Evolutionary conservation across 2,888 invertebrate genomes (phyloP).

Genomic region (Rhogogaster chlorosoma): DNA sequence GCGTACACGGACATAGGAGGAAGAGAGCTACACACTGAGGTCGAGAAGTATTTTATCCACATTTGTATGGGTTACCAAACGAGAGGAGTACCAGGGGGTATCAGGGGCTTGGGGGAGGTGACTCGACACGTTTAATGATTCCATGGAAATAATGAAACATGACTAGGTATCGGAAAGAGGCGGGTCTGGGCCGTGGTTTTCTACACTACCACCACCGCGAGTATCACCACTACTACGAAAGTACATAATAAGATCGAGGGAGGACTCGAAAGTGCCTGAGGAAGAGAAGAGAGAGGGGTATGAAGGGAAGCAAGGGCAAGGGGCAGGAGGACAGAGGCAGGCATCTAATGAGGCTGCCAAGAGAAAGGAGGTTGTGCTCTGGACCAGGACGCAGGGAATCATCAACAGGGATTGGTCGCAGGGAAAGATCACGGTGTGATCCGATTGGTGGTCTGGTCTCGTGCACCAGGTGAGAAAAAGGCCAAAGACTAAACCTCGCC

Average conservation of each 20-base stretch:
- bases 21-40: not conserved
- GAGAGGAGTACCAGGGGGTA: conserved; percentile 27
- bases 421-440: conserved; percentile 60
- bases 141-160: conserved; percentile 74
- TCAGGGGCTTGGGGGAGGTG: conserved; percentile 59
- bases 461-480: conserved; percentile 62
- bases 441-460: conserved; percentile 59
- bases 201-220: conserved; percentile 3
- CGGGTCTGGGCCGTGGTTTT: conserved; percentile 54
- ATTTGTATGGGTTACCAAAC: conserved; percentile 45
- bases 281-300: conserved; percentile 47
- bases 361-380: conserved; percentile 69
- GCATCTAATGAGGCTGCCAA: conserved; percentile 52
- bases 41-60: conserved; percentile 5
- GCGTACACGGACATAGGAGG: conserved; percentile 13
- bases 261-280: conserved; percentile 51
- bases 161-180: conserved; percentile 72
- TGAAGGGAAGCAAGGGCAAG: conserved; percentile 50
- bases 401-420: conserved; percentile 71
- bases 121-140: conserved; percentile 71
- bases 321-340: conserved; percentile 15
- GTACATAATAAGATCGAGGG: conserved; percentile 50
- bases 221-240: not conserved
- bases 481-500: conserved; percentile 52
- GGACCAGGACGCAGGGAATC: conserved; percentile 68